phyloP scores from a whole-genome alignment of 2,113 vertebrate genomes.

The Rhineura floridana region DNA sequence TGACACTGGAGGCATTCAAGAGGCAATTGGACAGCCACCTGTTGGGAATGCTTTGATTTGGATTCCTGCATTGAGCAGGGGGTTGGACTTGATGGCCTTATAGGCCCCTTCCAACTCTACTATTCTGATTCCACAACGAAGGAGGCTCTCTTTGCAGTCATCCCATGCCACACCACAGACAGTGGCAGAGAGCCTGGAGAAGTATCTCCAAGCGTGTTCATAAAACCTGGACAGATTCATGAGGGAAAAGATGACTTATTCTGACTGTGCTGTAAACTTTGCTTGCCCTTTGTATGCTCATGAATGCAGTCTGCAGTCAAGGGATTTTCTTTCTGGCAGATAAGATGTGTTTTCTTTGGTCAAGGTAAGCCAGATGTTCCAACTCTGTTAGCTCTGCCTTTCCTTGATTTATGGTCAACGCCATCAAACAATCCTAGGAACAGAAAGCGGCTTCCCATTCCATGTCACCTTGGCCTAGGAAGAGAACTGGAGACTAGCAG shows the following conservation, averaged over 20 bases:
- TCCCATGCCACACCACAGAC: background rate
- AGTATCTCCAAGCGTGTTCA: background rate
- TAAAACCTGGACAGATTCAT: background rate
- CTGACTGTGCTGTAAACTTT: background rate
- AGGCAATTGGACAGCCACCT: too few species aligned
- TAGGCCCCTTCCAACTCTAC: too few species aligned
- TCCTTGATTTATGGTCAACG: slow-evolving; percentile 31
- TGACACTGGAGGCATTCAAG: too few species aligned
- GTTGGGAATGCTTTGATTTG: too few species aligned
- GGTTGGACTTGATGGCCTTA: too few species aligned
- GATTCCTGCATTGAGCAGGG: too few species aligned
- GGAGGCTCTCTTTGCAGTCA: background rate
- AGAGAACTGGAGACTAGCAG: slow-evolving; percentile 1
- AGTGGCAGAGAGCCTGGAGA: background rate
- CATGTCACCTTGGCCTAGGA: background rate
- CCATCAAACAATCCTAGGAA: slow-evolving; percentile 3
- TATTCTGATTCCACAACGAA: background rate
- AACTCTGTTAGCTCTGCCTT: background rate
- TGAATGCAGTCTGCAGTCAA: background rate
- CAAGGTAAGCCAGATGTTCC: background rate
- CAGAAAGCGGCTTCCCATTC: slow-evolving; percentile 9
- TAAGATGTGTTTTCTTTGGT: background rate
- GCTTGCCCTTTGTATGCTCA: slow-evolving; percentile 11
- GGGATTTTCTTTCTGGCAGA: slow-evolving; percentile 18
- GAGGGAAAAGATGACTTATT: background rate